These are phyloP conservation scores for Felis chaus DNA, from an alignment of 2,113 vertebrate genomes.

Conservation along the genomic window DNA sequence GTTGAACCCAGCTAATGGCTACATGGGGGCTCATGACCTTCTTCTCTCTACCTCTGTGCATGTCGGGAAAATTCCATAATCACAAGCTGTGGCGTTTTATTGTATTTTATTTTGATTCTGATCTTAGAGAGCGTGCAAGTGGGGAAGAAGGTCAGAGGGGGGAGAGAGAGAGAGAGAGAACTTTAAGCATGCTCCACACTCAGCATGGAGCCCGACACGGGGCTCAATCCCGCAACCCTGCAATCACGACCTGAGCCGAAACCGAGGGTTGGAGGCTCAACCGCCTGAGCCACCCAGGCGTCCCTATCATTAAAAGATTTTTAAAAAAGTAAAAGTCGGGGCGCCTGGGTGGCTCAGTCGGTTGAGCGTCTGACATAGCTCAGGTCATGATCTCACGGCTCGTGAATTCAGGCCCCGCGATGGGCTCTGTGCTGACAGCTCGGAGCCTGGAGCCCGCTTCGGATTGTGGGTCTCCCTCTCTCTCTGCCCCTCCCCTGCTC, in stretches of 20 bases:
- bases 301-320: too few species aligned
- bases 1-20: neutral
- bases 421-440: neutral
- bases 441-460: neutral
- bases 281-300: too few species aligned
- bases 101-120: too few species aligned
- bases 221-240: too few species aligned
- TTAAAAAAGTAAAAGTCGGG: too few species aligned
- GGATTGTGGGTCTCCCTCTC: neutral
- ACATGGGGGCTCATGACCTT: neutral
- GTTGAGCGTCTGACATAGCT: neutral
- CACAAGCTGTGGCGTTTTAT: neutral
- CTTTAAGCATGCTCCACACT: too few species aligned
- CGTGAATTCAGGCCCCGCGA: neutral
- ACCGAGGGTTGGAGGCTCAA: too few species aligned
- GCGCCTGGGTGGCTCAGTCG: neutral
- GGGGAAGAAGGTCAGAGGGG: too few species aligned
- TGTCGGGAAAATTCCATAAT: slow-evolving; percentile 7
- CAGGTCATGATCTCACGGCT: neutral
- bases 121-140: too few species aligned
- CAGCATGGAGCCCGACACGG: too few species aligned
- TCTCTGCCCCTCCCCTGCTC: neutral
- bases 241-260: too few species aligned
- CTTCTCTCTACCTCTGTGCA: neutral
- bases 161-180: too few species aligned